Base-by-base conservation (phyloP, 1,140 invertebrate species). In the Drosophila santomea region DNA sequence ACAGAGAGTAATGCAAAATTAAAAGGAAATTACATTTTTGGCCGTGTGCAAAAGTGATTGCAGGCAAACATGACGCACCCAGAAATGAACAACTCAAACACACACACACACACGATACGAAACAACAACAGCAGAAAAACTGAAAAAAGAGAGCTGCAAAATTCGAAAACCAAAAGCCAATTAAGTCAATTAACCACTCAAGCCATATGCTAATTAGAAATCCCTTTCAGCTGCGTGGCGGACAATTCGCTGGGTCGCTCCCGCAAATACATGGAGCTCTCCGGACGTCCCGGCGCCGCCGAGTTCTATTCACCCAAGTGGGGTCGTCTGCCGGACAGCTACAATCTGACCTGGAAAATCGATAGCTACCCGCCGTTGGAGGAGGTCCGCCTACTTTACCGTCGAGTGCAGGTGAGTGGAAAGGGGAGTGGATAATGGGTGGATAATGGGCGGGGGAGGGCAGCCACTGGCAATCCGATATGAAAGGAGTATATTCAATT, bases 211-310 rank as follows among this genome's bases (percentile, higher is more conserved):
- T 58, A 71, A 71, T 69, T 39, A 56, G 43, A 41, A 69, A 69
- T 69, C 64, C 11, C 41, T 77, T 75, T 54, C 92, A 95, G 95
- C 68, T 96, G 95, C 79, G 94, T 94, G 23, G 95, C 95, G 0
- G 94, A 95, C 81, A 96, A 96, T 91, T 95, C 94, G 45, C 93
- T 96, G 41, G 95, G 95, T 32, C 93, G 94, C 3, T 94, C 95
- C 3, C 94, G 95, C 36, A 94, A 94, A 71, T 95, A 95, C 85
- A 95, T 95, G 77, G 95, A 95, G 78, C 92, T 95, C 54, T 95
- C 94, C 3, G 95, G 95, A 0, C 93, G 95, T 45, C 95, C 95
- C 0, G 94, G 95, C n/a, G 94, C 95, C 11, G 94, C 95, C 20
- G 93, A 93, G 51, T 95, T 95, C 86, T 93, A 94, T 11, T 95